phyloP scores from a whole-genome alignment of 2,113 vertebrate species.

The Scytalopus superciliaris region DNA sequence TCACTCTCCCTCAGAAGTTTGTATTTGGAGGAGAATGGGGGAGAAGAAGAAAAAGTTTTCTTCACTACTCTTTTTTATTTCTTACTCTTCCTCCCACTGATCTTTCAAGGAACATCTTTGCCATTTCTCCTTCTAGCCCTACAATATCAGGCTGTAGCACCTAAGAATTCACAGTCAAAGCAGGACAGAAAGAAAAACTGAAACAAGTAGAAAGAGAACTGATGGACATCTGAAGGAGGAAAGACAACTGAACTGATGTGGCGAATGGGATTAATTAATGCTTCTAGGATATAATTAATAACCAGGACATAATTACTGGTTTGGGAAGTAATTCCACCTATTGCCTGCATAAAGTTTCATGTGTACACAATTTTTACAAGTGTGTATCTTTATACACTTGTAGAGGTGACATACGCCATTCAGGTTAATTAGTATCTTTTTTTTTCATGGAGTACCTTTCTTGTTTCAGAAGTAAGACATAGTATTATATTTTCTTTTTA shows the following conservation, averaged over 20 bases:
- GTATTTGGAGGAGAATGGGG: neutral
- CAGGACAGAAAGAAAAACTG: neutral
- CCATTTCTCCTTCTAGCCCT: neutral
- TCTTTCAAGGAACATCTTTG: neutral
- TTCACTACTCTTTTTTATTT: neutral
- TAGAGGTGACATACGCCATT: neutral
- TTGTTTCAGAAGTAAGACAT: neutral
- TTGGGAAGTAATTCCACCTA: neutral
- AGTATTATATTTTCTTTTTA: neutral
- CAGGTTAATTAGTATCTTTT: neutral
- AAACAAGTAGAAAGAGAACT: neutral
- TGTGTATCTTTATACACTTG: neutral
- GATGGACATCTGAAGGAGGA: neutral
- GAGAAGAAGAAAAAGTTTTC: neutral
- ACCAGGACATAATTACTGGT: neutral
- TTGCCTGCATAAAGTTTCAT: neutral
- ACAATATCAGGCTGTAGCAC: neutral
- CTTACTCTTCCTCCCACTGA: neutral
- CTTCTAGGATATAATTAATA: neutral
- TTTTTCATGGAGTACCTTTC: neutral
- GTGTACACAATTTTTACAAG: neutral
- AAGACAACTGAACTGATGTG: neutral
- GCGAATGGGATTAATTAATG: neutral
- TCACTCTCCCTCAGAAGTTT: neutral
- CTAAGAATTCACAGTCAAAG: neutral